phyloP scores from a whole-genome alignment of 2,113 vertebrate genomes.

The Rynchops niger region DNA sequence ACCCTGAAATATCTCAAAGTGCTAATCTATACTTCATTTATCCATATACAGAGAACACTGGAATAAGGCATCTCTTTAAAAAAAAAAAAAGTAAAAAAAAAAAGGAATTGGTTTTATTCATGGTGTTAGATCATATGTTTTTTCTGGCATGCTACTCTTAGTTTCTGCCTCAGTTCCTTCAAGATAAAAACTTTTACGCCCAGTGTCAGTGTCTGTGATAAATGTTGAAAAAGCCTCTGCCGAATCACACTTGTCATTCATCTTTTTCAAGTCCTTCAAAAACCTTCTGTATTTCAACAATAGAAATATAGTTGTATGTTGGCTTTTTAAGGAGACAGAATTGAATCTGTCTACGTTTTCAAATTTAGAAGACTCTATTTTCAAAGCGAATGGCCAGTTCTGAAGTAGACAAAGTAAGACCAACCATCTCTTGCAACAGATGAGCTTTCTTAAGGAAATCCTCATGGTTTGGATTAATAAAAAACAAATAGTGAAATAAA shows the following conservation, averaged over 20 bases:
- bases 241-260: background rate
- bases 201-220: background rate
- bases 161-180: background rate
- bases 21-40: background rate
- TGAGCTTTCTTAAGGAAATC: background rate
- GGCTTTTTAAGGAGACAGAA: background rate
- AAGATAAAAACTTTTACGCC: background rate
- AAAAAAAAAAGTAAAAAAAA: background rate
- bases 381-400: background rate
- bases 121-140: background rate
- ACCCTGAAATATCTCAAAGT: background rate
- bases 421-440: background rate
- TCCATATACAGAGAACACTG: background rate
- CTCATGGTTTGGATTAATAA: background rate
- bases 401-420: background rate
- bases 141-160: background rate
- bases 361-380: background rate
- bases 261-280: background rate
- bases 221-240: background rate
- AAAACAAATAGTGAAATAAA: background rate
- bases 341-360: background rate
- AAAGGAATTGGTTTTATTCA: background rate
- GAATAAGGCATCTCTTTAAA: background rate
- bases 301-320: background rate
- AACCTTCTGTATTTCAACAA: background rate